Evolutionary conservation across 2,113 vertebrate species (phyloP), one percentile per base, ranked within the genome.

Genomic region (Alligator sinensis): DNA sequence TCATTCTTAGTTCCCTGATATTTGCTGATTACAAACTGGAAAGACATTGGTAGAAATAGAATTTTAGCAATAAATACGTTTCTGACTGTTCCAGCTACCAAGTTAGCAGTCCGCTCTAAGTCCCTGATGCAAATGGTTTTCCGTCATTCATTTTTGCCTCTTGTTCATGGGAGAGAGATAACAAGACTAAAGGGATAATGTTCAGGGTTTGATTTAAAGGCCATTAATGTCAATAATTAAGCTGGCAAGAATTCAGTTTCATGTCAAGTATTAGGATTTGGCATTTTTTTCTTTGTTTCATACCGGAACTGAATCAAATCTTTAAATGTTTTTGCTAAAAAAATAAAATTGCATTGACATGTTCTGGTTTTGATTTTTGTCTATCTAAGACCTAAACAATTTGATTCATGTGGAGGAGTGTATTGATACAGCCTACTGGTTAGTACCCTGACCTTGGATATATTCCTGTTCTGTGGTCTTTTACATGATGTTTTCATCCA

Each of bases 101-200:
- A 59, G 24, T 88, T 75, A 3, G 10, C 54, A 86, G 63, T 58
- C 78, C 92, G 89, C 95, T 96, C 86, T 96, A 92, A 91, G 85
- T 93, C 93, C 92, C 58, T 24, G 85, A 87, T 91, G 88, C 78
- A 83, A 54, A 85, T 86, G 61, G 80, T 34, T 95, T 91, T 90
- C 79, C 3, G 0, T 77, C 59, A 92, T 93, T 86, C 84, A 93
- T 93, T 95, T 96, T 91, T 94, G 89, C 78, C 79, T 60, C 83
- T 74, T 89, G 68, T 88, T 96, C 82, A 57, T 77, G 85, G 95
- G 94, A 95, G 74, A 92, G 47, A 64, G 77, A 64, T 89, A 85
- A 92, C 87, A 87, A 93, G 77, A 96, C 92, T 95, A 95, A 94
- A 95, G 79, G 91, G 78, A 96, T 97, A 93, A 96, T 88, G 47